Evolutionary conservation across 2,797 vertebrate species (phyloP), one percentile per base, ranked within the genome.

Genomic region (Melanotaenia trifasciata): DNA sequence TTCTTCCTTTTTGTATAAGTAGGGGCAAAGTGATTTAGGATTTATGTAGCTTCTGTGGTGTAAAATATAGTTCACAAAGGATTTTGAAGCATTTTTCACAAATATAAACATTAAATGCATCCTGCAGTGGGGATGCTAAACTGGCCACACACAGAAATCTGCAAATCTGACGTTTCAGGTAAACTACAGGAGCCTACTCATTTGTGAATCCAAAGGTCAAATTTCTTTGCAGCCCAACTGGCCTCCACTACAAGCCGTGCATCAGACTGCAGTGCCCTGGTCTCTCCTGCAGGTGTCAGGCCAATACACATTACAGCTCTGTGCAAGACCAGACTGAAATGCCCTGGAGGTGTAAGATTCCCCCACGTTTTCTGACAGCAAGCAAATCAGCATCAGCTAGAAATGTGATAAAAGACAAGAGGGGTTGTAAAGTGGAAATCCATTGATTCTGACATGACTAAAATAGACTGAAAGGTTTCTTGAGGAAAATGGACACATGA

Each of bases 221-320:
- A 72, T 57, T 32, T 40, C 8, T 62, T 20, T 14, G 32, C 45
- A 83, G 85, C 82, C 80, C 85, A 87, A 73, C 73, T 81, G 86
- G 68, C 70, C 36, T 45, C 18, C 43, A 35, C 38, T 80, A 70
- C 77, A 80, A 71, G 53, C 9, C 61, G 43, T 18, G 36, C 2
- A 50, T 72, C 20, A 64, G 32, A 60, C 76, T 90, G 91, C 78
- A 88, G 56, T 91, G 22, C 28, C 4, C 32, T 0, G 5, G 30
- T 67, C 14, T n/a, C 3, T 38, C 90, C 94, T 91, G 85, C 61
- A 93, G 93, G 85, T 87, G 93, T 85, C 94, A 94, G 82, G 65
- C 75, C 76, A 65, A 68, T 58, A 81, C 86, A 73, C 68, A 63
- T 64, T 51, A 84, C 66, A 33, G 13, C 59, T 64, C 70, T 14